These are phyloP conservation scores for Dione vanillae DNA, from an alignment of 2,888 invertebrate species.

Conservation along the genomic window DNA sequence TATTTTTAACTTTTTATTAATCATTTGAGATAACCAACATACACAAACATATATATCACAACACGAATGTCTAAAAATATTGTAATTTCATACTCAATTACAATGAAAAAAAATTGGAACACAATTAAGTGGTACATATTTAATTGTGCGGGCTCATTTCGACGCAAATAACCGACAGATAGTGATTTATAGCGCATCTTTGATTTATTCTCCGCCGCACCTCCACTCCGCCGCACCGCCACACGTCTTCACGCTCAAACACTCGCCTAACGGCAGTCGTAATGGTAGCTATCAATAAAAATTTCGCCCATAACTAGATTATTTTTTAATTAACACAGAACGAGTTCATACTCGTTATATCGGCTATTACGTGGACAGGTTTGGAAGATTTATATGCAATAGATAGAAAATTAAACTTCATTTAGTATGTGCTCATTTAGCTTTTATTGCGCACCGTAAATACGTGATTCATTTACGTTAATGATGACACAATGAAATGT, in stretches of 20 bases:
- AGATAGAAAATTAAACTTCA: constrained; percentile 17
- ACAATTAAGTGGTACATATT: background rate
- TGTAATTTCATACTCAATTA: background rate
- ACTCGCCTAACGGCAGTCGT: constrained; percentile 27
- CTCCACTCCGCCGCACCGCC: background rate
- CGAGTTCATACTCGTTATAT: constrained; percentile 23
- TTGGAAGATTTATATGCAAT: constrained; percentile 21
- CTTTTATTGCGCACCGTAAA: background rate
- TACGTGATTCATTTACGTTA: background rate
- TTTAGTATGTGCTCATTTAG: constrained; percentile 9
- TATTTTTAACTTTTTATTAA: too few relatives aligned
- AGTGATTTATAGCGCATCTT: constrained; percentile 4
- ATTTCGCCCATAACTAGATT: constrained; percentile 33
- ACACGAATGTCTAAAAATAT: too few relatives aligned
- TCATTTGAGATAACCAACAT: too few relatives aligned
- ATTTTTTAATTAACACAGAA: constrained; percentile 32
- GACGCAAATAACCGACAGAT: constrained; percentile 24
- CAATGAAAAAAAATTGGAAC: background rate
- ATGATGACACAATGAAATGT: background rate
- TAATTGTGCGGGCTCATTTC: background rate
- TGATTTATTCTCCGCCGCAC: constrained; percentile 18
- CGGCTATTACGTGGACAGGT: constrained; percentile 10
- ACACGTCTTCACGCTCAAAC: constrained; percentile 16
- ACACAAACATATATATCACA: too few relatives aligned
- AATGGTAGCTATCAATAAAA: constrained; percentile 35